Evolutionary conservation across 2,113 vertebrate genomes (phyloP).

Genomic region (Lepus europaeus): DNA sequence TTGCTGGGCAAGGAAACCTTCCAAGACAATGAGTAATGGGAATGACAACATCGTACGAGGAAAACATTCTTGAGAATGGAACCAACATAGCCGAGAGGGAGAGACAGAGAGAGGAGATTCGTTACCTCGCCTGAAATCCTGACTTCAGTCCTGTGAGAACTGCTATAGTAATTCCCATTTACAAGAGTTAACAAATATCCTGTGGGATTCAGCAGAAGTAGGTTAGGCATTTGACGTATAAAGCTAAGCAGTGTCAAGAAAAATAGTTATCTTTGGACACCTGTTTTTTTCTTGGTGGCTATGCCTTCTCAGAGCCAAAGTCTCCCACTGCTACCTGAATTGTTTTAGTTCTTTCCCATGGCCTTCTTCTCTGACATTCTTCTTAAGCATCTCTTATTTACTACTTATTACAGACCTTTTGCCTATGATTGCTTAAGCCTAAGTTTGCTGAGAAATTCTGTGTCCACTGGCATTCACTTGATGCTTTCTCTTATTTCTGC

Average conservation of each 20-base stretch:
- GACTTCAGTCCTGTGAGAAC: not conserved
- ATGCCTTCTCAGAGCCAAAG: accelerated
- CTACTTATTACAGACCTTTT: not conserved
- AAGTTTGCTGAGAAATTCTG: not conserved
- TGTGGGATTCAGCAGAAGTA: not conserved
- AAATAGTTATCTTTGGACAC: not conserved
- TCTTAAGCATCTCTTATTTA: not conserved
- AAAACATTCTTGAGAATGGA: not conserved
- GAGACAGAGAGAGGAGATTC: not conserved
- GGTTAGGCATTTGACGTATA: not conserved
- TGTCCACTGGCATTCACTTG: not conserved
- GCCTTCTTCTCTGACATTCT: not conserved
- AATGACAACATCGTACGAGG: not conserved
- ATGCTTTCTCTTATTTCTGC: not conserved
- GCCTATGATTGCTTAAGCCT: not conserved
- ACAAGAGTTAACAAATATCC: not conserved
- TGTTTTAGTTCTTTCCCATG: not conserved
- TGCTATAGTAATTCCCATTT: not conserved
- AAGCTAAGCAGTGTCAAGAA: not conserved
- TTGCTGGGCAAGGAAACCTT: not conserved
- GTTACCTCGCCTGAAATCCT: not conserved
- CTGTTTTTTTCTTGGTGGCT: not conserved
- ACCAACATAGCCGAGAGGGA: not conserved
- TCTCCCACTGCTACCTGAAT: not conserved
- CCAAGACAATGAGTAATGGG: not conserved